Evolutionary conservation across 2,888 invertebrate species (phyloP).

Genomic region (Plagodis dolabraria): DNA sequence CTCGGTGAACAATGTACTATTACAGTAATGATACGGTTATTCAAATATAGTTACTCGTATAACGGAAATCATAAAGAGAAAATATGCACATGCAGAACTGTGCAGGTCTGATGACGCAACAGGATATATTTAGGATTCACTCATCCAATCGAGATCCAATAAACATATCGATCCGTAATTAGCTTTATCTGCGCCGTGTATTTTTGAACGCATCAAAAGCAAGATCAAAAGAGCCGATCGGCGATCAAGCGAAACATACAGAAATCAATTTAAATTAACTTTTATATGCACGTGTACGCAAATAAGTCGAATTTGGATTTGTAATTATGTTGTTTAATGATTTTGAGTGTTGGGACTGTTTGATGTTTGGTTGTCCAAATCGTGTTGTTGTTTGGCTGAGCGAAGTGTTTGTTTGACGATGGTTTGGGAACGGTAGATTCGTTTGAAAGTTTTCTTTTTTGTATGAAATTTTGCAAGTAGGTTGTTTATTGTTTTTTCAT

Average conservation of each 20-base stretch:
- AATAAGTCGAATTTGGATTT: background rate
- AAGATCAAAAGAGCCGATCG: conserved; percentile 21
- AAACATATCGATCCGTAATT: conserved; percentile 24
- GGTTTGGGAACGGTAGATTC: too few relatives aligned
- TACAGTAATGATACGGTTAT: too few relatives aligned
- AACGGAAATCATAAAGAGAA: background rate
- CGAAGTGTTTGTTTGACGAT: too few relatives aligned
- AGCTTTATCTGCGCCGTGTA: conserved; percentile 23
- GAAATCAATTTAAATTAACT: conserved; percentile 13
- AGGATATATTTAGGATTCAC: conserved; percentile 14
- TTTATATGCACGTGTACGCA: conserved; percentile 3
- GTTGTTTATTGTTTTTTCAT: too few relatives aligned
- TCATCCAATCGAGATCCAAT: conserved; percentile 20
- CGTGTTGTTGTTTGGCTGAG: background rate
- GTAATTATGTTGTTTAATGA: conserved; percentile 8
- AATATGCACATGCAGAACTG: background rate
- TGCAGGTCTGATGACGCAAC: conserved; percentile 4
- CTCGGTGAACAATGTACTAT: too few relatives aligned
- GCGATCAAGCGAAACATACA: conserved; percentile 2
- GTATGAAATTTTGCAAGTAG: too few relatives aligned
- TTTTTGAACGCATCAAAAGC: conserved; percentile 13
- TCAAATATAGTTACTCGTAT: too few relatives aligned
- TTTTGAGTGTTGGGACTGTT: background rate
- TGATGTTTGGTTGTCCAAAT: conserved; percentile 5
- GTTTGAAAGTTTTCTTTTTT: too few relatives aligned